A percentile compares a stretch with the other conserved stretches of the same genome.
Evolutionary conservation across 2,888 invertebrate genomes (phyloP).

Genomic region (Thera obeliscata): DNA sequence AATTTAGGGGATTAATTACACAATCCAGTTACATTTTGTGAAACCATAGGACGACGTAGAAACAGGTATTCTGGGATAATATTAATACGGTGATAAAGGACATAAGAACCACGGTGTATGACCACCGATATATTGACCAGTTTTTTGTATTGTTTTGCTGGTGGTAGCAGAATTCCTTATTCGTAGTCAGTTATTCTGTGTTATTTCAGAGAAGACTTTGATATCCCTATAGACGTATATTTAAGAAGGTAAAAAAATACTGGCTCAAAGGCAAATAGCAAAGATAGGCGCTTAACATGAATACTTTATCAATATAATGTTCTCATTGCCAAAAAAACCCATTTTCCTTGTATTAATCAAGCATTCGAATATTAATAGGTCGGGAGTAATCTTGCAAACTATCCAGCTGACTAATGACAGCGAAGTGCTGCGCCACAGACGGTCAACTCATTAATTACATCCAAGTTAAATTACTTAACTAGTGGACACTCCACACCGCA

Average conservation of each 20-base stretch:
- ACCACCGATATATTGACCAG: too few relatives aligned
- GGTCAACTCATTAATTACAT: conserved; percentile 65
- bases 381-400: conserved; percentile 48
- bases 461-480: conserved; percentile 54
- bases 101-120: background rate
- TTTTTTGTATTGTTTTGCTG: too few relatives aligned
- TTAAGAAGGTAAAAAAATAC: background rate
- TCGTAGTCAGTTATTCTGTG: too few relatives aligned
- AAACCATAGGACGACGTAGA: conserved; percentile 15
- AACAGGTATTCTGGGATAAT: conserved; percentile 23
- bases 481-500: conserved; percentile 33
- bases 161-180: too few relatives aligned
- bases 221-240: background rate
- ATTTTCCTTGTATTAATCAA: conserved; percentile 14
- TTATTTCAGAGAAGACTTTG: background rate
- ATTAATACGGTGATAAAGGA: background rate
- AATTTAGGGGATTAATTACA: conserved; percentile 32
- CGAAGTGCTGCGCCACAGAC: conserved; percentile 52
- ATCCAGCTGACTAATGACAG: conserved; percentile 54
- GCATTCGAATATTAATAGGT: conserved; percentile 28
- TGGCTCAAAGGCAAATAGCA: background rate
- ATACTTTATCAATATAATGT: background rate
- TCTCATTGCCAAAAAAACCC: background rate
- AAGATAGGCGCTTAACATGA: background rate
- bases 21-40: conserved; percentile 24